phyloP scores from a whole-genome alignment of 2,113 vertebrate genomes.

The Cavia aperea region DNA sequence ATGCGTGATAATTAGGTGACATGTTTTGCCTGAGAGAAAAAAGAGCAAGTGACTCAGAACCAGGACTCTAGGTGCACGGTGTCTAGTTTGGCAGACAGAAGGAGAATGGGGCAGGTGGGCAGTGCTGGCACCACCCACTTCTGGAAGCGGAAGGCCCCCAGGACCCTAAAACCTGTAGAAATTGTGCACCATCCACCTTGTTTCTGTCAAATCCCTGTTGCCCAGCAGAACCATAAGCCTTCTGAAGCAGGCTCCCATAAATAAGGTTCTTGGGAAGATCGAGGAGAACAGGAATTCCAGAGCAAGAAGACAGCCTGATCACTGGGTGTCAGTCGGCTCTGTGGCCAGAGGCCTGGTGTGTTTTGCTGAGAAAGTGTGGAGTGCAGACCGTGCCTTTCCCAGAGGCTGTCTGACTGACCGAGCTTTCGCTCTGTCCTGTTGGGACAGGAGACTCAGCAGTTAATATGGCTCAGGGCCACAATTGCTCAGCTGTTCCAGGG shows the following conservation, averaged over 20 bases:
- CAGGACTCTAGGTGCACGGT: background rate
- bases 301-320: background rate
- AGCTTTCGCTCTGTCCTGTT: background rate
- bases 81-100: background rate
- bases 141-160: background rate
- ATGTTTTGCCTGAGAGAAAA: background rate
- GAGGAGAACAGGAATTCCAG: background rate
- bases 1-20: background rate
- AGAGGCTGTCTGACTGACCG: background rate
- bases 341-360: background rate
- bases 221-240: background rate
- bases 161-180: background rate
- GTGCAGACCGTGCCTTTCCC: background rate
- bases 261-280: background rate
- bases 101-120: background rate
- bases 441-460: background rate
- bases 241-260: background rate
- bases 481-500: background rate
- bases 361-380: background rate
- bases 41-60: background rate
- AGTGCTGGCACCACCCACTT: background rate
- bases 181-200: background rate
- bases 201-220: background rate
- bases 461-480: background rate
- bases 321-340: background rate